A percentile compares a stretch with the other conserved stretches of the same genome.
Evolutionary conservation across 2,888 invertebrate species (phyloP).

Genomic region (Eumacrocentrus americanus): DNA sequence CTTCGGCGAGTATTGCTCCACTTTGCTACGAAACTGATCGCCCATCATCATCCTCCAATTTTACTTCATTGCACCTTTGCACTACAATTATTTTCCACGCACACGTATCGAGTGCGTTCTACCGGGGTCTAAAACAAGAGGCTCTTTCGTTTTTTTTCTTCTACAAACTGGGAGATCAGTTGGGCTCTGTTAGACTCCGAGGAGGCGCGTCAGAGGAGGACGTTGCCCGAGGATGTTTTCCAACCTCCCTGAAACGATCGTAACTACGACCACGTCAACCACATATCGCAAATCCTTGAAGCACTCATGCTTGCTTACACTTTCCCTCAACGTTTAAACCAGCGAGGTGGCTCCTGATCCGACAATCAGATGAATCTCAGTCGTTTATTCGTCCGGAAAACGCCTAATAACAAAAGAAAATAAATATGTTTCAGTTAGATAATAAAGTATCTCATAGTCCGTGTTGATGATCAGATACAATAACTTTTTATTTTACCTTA

Average conservation of each 20-base stretch:
- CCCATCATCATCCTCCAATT: conserved; percentile 78
- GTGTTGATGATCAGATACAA: no score
- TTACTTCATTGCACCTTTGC: conserved; percentile 14
- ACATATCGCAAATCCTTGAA: not conserved
- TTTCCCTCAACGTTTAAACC: not conserved
- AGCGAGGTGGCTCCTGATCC: no score
- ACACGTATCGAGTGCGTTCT: not conserved
- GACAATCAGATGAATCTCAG: no score
- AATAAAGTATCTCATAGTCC: no score
- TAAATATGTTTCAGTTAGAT: no score
- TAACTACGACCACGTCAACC: not conserved
- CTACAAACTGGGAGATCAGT: not conserved
- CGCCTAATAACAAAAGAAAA: no score
- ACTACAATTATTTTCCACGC: conserved; percentile 8
- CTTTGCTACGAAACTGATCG: conserved; percentile 86
- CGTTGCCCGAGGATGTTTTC: not conserved
- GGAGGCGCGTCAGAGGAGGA: not conserved
- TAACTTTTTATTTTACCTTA: no score
- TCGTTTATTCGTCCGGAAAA: no score
- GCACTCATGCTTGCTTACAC: not conserved
- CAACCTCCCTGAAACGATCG: not conserved
- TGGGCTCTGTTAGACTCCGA: conserved; percentile 2
- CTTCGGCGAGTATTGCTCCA: conserved; percentile 94
- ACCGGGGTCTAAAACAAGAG: not conserved
- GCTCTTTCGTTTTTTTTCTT: not conserved